These are phyloP conservation scores for Dryobates pubescens DNA, from an alignment of 2,797 vertebrate genomes.

Conservation along the genomic window DNA sequence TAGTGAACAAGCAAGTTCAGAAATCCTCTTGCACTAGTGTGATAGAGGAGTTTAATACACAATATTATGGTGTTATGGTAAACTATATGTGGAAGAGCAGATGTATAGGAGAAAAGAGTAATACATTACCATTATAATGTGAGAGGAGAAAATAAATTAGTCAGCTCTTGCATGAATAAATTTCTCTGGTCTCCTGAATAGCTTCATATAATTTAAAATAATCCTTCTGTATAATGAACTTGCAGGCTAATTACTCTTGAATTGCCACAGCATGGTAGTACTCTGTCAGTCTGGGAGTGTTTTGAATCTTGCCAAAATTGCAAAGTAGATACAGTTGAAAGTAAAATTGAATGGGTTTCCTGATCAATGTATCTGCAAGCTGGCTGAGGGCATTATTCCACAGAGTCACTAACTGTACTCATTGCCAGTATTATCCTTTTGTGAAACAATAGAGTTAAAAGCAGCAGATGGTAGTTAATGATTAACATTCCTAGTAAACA, in stretches of 20 bases:
- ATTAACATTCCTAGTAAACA: constrained; percentile 53
- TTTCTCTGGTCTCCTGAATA: constrained; percentile 8
- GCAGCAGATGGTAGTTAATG: constrained; percentile 38
- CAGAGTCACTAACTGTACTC: neutral
- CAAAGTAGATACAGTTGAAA: neutral
- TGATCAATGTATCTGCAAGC: neutral
- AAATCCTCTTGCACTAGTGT: neutral
- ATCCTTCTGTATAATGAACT: constrained; percentile 25
- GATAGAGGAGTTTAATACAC: neutral
- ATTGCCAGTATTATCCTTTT: constrained; percentile 1
- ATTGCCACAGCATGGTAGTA: neutral
- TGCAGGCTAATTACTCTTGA: constrained; percentile 17
- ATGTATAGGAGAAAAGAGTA: neutral
- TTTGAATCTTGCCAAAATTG: neutral
- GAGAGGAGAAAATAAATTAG: constrained; percentile 27
- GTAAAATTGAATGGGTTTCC: neutral
- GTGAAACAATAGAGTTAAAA: constrained; percentile 25
- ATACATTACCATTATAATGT: neutral
- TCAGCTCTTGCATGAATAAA: constrained; percentile 11
- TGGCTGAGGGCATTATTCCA: neutral
- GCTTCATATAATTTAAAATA: constrained; percentile 47
- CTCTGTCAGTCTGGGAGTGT: neutral
- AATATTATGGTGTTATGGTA: neutral
- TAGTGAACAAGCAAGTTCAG: neutral
- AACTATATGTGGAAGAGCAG: neutral